phyloP scores from a whole-genome alignment of 2,113 vertebrate genomes.

The Perca flavescens region DNA sequence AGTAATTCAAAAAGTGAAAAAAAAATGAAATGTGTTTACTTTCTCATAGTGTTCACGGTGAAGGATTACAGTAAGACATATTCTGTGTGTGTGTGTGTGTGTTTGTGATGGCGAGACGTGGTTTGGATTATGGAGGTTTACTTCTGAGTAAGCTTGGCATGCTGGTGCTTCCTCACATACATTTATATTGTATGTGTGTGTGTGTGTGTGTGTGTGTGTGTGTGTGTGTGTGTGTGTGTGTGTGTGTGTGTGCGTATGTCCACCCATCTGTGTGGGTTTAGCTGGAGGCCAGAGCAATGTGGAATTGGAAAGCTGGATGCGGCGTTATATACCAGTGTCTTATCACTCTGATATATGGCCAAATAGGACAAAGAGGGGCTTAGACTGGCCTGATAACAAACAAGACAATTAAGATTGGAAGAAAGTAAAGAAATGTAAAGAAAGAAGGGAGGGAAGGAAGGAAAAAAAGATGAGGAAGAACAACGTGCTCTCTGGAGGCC shows the following conservation, averaged over 20 bases:
- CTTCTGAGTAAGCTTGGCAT: conserved; percentile 28
- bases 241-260: conserved; percentile 30
- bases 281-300: conserved; percentile 57
- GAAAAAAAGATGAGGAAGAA: conserved; percentile 1
- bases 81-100: conserved; percentile 4
- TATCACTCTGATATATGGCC: conserved; percentile 65
- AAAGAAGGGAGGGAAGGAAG: neutral
- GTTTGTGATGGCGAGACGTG: conserved; percentile 23
- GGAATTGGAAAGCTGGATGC: conserved; percentile 45
- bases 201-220: neutral
- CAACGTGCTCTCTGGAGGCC: conserved; percentile 55
- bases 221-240: neutral
- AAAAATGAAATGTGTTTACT: conserved; percentile 52
- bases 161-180: conserved; percentile 38
- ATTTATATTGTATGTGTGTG: neutral
- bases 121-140: conserved; percentile 57
- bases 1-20: conserved; percentile 34
- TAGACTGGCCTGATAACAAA: conserved; percentile 65
- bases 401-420: conserved; percentile 18
- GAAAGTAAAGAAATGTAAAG: conserved; percentile 3
- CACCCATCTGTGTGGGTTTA: conserved; percentile 55
- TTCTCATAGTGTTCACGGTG: conserved; percentile 8
- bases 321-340: conserved; percentile 48
- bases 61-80: conserved; percentile 42
- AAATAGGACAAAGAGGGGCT: conserved; percentile 61